Base-by-base conservation (phyloP, 2,888 invertebrate species). In the Hyles lineata region DNA sequence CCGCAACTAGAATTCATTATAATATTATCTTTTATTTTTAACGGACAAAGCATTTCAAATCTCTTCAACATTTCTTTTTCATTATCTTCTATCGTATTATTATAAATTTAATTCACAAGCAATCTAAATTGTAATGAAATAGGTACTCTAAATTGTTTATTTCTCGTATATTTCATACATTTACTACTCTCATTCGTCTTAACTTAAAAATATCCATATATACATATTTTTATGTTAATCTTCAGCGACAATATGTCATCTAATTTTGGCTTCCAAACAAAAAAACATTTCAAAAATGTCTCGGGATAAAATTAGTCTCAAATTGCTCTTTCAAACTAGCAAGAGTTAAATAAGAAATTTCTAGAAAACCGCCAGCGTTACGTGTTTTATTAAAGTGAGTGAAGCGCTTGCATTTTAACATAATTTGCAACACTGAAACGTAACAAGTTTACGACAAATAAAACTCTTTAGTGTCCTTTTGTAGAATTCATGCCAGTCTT, bases 361-460 rank as follows among this genome's bases (percentile, higher is more conserved):
- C 23, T 43, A 21, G 23, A 43, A 67, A 67, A 43, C 67, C 50
- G 23, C 67, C 7, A 62, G 19, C 29, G 63, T 63, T 21, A 67
- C 50, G 50, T 50, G 61, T 62, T 43, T 67, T 50, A 67, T 67
- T 63, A 63, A 63, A 63, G 21, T 15, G 63, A 67, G 23, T 50
- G 5, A 67, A 67, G 23, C 50, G 43, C 23, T 50, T 67, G 67
- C 67, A 67, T 67, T 67, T 67, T 67, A 67, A 67, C 72, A 72
- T 71, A 60, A 71, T 72, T 52, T 63, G 67, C 67, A 67, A 67
- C 67, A 67, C 59, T 50, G 70, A 67, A 72, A 67, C 72, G 67
- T 74, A 75, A 74, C 72, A 75, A 29, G 74, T 80, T 76, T 75
- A 80, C 61, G 74, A 73, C 70, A 50, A 73, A 73, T 78, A 76